These are phyloP conservation scores for Hetaerina americana DNA, from an alignment of 1,140 invertebrate genomes.

Conservation along the genomic window DNA sequence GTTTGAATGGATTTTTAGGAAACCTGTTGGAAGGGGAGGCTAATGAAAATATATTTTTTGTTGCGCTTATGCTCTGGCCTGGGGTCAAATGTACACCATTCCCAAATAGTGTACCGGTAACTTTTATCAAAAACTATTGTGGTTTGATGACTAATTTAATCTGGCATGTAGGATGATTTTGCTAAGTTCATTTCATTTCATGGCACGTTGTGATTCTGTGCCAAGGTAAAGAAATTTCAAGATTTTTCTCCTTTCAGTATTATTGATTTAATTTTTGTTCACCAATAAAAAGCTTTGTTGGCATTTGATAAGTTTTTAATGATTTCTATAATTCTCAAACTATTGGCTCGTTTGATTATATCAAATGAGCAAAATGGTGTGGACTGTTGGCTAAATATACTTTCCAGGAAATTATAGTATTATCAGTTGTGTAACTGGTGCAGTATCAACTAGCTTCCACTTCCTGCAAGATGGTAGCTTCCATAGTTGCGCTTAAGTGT, in stretches of 20 bases:
- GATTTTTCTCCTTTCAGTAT: conserved; percentile 13
- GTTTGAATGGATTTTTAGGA: neutral
- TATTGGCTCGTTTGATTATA: too few relatives aligned
- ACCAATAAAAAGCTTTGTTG: conserved; percentile 13
- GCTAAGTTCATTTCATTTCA: neutral
- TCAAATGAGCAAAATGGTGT: too few relatives aligned
- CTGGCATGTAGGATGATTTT: neutral
- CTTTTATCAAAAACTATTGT: neutral
- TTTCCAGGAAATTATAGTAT: too few relatives aligned
- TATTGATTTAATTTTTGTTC: conserved; percentile 13
- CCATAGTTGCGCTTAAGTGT: too few relatives aligned
- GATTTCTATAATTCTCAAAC: too few relatives aligned
- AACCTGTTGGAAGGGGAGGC: neutral
- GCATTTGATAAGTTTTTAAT: conserved; percentile 2
- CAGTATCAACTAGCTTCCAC: too few relatives aligned
- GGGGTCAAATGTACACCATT: neutral
- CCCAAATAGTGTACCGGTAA: neutral
- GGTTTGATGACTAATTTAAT: neutral
- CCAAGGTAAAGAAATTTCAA: conserved; percentile 7
- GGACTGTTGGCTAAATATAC: too few relatives aligned
- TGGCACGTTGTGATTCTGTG: neutral
- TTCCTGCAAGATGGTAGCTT: too few relatives aligned
- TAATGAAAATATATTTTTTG: neutral
- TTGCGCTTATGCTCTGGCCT: neutral
- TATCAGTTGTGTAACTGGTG: too few relatives aligned